Conservation (phyloP, 2,113 vertebrate genomes). For the Ictalurus furcatus region DNA sequence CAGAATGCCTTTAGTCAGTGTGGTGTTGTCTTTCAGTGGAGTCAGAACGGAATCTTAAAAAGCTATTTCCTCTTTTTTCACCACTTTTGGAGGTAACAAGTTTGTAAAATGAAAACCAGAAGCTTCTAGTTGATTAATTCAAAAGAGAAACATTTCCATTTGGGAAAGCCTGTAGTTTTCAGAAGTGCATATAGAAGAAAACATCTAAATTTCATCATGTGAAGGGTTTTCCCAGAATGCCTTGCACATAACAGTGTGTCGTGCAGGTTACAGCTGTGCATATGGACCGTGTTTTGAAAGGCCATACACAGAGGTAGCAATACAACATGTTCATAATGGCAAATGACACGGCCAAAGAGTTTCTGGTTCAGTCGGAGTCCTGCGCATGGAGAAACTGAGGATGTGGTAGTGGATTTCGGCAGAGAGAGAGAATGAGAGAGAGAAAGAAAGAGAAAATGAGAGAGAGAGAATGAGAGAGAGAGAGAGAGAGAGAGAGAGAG, state of each 20-base stretch:
- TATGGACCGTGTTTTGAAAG: background rate
- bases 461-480: too few species aligned
- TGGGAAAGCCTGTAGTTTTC: background rate
- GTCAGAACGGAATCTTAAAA: background rate
- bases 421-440: too few species aligned
- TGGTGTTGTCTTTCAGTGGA: background rate
- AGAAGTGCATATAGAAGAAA: background rate
- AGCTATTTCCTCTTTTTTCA: background rate
- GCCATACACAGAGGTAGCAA: background rate
- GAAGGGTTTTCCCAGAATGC: background rate
- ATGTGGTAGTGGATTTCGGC: background rate
- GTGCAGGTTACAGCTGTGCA: background rate
- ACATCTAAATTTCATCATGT: background rate
- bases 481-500: too few species aligned
- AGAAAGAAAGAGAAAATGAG: too few species aligned
- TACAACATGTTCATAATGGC: background rate
- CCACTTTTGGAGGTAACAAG: background rate
- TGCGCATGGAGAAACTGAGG: too few species aligned
- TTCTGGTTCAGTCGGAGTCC: too few species aligned
- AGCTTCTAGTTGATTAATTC: background rate
- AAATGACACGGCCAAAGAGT: too few species aligned
- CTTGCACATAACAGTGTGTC: background rate
- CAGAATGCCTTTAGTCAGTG: background rate
- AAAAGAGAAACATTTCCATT: background rate
- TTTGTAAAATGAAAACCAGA: background rate